Percentiles rank a stretch among this genome's conserved stretches.
phyloP scores from a whole-genome alignment of 2,888 invertebrate genomes.

The Cephus rjabovi region DNA sequence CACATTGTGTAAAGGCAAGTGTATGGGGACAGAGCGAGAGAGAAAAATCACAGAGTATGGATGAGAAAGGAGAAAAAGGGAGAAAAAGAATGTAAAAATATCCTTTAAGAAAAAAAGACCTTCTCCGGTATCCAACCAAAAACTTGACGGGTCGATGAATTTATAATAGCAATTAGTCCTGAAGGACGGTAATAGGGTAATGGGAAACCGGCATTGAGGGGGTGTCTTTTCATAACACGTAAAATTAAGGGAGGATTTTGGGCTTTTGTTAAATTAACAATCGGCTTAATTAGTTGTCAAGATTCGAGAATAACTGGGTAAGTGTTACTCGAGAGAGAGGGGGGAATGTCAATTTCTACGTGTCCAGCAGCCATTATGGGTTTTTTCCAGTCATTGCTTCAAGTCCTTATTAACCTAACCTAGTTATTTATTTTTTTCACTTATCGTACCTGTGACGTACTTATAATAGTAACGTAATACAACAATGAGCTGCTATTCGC shows the following conservation, averaged over 20 bases:
- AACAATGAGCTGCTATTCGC: background rate
- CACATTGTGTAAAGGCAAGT: background rate
- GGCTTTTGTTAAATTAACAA: background rate
- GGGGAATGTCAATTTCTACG: background rate
- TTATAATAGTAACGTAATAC: background rate
- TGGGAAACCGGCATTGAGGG: background rate
- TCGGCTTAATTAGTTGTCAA: background rate
- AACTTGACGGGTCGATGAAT: background rate
- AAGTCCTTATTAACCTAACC: background rate
- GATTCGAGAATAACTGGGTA: background rate
- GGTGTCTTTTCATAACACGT: background rate
- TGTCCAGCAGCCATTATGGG: background rate
- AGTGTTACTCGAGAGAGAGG: no score
- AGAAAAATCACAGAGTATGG: background rate
- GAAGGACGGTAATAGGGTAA: background rate
- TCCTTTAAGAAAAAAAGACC: background rate
- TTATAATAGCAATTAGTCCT: conserved; percentile 2
- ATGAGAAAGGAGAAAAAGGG: no score
- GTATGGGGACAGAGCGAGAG: background rate
- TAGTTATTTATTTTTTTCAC: background rate
- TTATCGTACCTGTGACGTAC: background rate
- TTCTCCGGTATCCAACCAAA: background rate
- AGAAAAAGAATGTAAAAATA: background rate
- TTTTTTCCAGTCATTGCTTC: background rate
- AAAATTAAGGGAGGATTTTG: background rate